Conservation (phyloP, 2,113 vertebrate genomes). For the Lophochroa leadbeateri region DNA sequence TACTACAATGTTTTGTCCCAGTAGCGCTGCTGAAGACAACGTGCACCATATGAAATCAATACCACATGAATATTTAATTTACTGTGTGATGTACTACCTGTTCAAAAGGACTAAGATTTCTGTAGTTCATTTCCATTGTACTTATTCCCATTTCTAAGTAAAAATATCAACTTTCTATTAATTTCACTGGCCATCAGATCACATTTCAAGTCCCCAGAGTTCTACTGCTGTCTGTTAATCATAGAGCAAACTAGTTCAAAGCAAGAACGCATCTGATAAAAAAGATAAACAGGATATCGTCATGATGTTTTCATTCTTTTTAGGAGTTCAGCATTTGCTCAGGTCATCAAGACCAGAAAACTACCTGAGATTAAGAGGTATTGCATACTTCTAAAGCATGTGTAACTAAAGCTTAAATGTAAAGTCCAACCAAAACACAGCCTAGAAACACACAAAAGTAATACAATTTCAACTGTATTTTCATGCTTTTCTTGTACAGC, state of each 20-base stretch:
- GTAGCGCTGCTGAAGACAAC: accelerated
- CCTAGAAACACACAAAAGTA: not conserved
- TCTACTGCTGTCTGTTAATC: not conserved
- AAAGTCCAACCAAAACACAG: not conserved
- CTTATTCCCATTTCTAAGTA: not conserved
- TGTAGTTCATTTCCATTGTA: not conserved
- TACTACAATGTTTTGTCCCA: not conserved
- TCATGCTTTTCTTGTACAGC: not conserved
- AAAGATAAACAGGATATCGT: not conserved
- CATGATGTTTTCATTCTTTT: not conserved
- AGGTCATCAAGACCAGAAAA: not conserved
- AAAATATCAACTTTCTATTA: not conserved
- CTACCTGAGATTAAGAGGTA: not conserved
- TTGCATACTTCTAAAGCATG: not conserved
- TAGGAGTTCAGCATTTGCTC: not conserved
- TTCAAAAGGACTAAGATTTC: not conserved
- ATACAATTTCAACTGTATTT: not conserved
- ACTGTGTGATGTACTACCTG: not conserved
- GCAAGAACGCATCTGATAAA: not conserved
- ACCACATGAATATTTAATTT: not conserved
- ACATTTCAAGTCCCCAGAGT: not conserved
- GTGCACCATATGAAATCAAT: not conserved
- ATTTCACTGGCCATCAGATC: not conserved
- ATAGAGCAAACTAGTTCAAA: not conserved
- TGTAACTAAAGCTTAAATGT: not conserved